Base-by-base conservation (phyloP, 2,113 vertebrate genomes). In the Bucco capensis region DNA sequence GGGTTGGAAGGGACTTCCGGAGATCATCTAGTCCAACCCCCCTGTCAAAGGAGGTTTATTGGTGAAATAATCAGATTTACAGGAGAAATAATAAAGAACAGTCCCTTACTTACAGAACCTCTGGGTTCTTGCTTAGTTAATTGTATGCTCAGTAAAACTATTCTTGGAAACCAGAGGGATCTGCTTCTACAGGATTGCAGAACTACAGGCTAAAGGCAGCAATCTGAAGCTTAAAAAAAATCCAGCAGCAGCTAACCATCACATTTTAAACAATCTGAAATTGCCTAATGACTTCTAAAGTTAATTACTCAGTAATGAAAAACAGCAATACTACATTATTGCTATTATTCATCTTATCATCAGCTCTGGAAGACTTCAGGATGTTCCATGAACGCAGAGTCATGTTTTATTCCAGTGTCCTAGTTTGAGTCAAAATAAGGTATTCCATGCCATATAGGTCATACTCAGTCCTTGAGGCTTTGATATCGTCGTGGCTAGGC, bases 131-230 rank as follows among this genome's bases (percentile, higher is more conserved):
- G 49, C 24, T 86, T 90, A 70, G 33, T 89, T 93, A 77, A 71
- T 83, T 92, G 42, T 78, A 61, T 76, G 72, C 46, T 88, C 49
- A 33, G 51, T 86, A 81, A 88, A 93, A 88, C 50, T 92, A 33
- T 90, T 88, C 51, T 77, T 86, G 80, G 92, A 93, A 97, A 76
- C 49, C 28, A 83, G 75, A 92, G 61, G 46, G 54, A 70, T 76
- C 78, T 79, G 46, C 64, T 86, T 93, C 75, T 96, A 51, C 40
- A 75, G 44, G 78, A 65, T 75, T 86, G 49, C 50, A n/a, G 81
- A 92, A 91, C 58, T 65, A 49, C 56, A 6, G 3, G 22, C 80
- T 85, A 65, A 92, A 83, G 50, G 62, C 24, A 60, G 37, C 75
- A 89, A 72, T 65, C 42, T 47, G 56, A 69, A 80, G 47, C 54